Base-by-base conservation (phyloP, 2,888 invertebrate genomes). In the Pollenia griseotomentosa region DNA sequence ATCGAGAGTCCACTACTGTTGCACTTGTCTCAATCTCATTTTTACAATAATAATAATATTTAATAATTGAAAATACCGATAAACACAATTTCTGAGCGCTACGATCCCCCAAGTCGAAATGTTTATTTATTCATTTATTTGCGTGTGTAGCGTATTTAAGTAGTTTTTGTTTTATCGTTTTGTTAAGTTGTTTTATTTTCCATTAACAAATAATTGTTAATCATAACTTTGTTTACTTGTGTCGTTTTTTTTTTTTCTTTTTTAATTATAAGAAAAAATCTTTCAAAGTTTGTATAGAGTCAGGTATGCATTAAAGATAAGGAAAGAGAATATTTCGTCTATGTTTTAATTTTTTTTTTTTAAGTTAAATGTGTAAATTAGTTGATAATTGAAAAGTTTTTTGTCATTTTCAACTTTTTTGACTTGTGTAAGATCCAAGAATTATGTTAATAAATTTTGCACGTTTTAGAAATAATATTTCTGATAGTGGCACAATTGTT, bases 191-290 rank as follows among this genome's bases (percentile, higher is more conserved):
- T 44, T 71, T 65, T 66, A 73, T 66, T 86, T 80, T 80, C 65
- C 59, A 86, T 86, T 83, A 80, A 80, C 75, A 83, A 86, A 83
- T 71, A 57, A 61, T 74, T 78, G 66, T 85, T 82, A 71, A 79
- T 79, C 66, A 75, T 19, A 55, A 57, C n/a, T 66, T 51, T 59
- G 23, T 44, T 78, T 59, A 19, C 14, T 23, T 46, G 12, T 1
- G 12, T 44, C 16, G 10, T 19, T 5, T 44, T 19, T 5, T 44
- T 66, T 23, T 23, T 23, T 23, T 23, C 2, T 70, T 74, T 19
- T 82, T 63, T 46, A 10, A 16, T 68, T 48, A 0, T 33, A 33
- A 33, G 6, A 33, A 33, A 33, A n/a, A n/a, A 79, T 63, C 46
- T 63, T 77, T 11, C 33, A 55, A 70, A 46, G 70, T 77, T 53